phyloP scores from a whole-genome alignment of 2,888 invertebrate species.

The Machimus atricapillus region DNA sequence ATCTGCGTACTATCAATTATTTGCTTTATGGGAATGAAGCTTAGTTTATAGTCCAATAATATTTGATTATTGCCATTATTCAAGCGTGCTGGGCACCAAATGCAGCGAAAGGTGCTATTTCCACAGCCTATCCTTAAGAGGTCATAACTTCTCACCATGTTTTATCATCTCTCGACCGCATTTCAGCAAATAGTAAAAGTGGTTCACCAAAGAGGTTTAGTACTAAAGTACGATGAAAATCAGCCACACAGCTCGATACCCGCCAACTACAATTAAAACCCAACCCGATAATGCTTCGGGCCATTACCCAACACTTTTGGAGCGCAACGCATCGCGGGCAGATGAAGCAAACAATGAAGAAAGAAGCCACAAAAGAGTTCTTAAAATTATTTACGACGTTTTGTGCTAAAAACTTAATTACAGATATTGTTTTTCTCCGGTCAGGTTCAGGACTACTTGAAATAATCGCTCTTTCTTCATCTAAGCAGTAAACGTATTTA shows the following conservation, averaged over 20 bases:
- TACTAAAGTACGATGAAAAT: not conserved
- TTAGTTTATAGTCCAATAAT: not conserved
- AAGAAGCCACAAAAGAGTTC: constrained; percentile 1
- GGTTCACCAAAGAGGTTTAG: not conserved
- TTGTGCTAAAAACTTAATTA: constrained; percentile 24
- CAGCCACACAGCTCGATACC: not conserved
- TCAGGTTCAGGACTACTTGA: not conserved
- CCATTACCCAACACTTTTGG: not conserved
- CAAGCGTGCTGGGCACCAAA: not conserved
- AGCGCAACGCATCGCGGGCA: not conserved
- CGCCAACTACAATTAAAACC: not conserved
- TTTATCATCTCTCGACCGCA: not conserved
- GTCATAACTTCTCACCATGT: not conserved
- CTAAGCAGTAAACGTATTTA: not conserved
- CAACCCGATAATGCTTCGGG: not conserved
- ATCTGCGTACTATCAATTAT: not conserved
- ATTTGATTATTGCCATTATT: not conserved
- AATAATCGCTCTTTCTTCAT: not conserved
- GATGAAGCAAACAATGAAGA: not conserved
- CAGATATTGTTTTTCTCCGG: not conserved
- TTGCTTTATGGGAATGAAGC: not conserved
- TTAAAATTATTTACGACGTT: constrained; percentile 10
- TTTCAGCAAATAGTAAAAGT: not conserved
- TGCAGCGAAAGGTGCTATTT: not conserved
- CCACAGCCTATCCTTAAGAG: not conserved